Base-by-base conservation (phyloP, 2,888 invertebrate genomes). In the Pammene fasciana region DNA sequence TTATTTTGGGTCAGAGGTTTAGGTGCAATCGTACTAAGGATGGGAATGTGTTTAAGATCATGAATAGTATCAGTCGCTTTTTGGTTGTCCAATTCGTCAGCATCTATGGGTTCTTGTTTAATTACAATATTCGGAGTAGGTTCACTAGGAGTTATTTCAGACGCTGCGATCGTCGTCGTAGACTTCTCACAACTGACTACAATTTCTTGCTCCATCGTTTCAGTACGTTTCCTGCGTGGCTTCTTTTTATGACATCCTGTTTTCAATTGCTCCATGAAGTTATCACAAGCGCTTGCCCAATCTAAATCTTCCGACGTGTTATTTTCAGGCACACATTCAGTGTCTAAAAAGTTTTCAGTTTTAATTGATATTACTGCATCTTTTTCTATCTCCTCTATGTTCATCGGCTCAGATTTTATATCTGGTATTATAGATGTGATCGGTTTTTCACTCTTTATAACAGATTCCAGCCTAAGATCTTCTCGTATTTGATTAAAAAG, bases 271-370 rank as follows among this genome's bases (percentile, higher is more conserved):
- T 96, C 95, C 86, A 97, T 94, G 82, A 97, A 96, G 86, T 93
- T 95, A 85, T 96, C 96, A 87, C 96, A 97, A 16, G 96, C 94
- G 79, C 92, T 94, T 61, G 94, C 93, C 95, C 96, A 97, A 79
- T 90, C 88, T 71, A 87, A 82, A 74, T 93, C 92, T 70, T 90
- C 88, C 67, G 76, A 71, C 41, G 57, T 60, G 57, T 74, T 74
- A 68, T 71, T 73, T 46, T 67, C 46, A 64, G 72, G 65, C 50
- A 76, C 38, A 71, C 59, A 71, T 71, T 80, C 76, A 16, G 79
- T 76, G 71, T 86, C 84, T 70, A 85, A 73, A 72, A 83, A 78
- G 74, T 78, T 79, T 83, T 91, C 88, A 9, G 84, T 85, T 82
- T 88, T 89, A 57, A 88, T 89, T 10, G 91, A 85, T 74, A 90